Evolutionary conservation across 2,888 invertebrate species (phyloP).

Genomic region (Zeuzera pyrina): DNA sequence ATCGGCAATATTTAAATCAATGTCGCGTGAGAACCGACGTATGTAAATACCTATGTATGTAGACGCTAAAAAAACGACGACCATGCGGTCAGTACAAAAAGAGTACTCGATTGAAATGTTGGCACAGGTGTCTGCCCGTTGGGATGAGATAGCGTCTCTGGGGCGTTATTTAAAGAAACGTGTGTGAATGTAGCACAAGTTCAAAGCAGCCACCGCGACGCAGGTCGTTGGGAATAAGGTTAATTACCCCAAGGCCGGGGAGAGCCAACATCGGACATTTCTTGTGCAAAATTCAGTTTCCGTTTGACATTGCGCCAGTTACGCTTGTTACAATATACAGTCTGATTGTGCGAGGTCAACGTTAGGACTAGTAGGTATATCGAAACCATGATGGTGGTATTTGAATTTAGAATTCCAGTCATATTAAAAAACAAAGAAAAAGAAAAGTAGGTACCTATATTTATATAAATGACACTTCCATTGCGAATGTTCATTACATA

Average conservation of each 20-base stretch:
- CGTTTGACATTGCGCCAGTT: conserved; percentile 28
- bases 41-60: conserved; percentile 10
- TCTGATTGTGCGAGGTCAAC: conserved; percentile 1
- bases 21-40: neutral
- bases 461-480: too few relatives aligned
- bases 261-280: conserved; percentile 25
- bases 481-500: too few relatives aligned
- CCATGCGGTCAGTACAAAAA: conserved; percentile 45
- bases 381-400: too few relatives aligned
- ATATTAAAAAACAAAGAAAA: too few relatives aligned
- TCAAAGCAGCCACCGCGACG: conserved; percentile 45
- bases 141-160: conserved; percentile 34
- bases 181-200: conserved; percentile 61
- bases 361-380: too few relatives aligned
- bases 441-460: too few relatives aligned
- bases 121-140: conserved; percentile 36
- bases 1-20: neutral
- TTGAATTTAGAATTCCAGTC: too few relatives aligned
- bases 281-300: conserved; percentile 15
- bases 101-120: conserved; percentile 46
- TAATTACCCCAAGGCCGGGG: conserved; percentile 62
- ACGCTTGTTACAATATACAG: neutral
- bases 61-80: conserved; percentile 21
- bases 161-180: conserved; percentile 54
- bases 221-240: conserved; percentile 50